Evolutionary conservation across 2,797 vertebrate species (phyloP).

Genomic region (Trachurus trachurus): DNA sequence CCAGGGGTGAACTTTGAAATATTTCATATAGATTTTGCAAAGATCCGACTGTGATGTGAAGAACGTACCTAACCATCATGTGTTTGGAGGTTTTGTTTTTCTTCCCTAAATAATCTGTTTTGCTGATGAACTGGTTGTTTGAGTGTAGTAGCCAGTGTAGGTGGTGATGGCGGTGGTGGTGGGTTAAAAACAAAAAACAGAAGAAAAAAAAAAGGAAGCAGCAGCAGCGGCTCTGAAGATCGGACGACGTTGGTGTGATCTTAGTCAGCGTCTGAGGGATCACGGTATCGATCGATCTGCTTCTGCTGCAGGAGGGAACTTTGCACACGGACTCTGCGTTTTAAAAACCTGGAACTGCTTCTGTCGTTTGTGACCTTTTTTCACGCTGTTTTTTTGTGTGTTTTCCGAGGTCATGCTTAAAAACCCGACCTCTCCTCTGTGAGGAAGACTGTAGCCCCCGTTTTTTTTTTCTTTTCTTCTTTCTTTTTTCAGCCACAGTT

Average conservation of each 20-base stretch:
- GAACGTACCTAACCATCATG: not conserved
- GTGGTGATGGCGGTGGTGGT: too few species aligned
- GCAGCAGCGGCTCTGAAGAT: conserved; percentile 19
- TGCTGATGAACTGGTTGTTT: conserved; percentile 14
- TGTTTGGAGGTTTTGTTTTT: conserved; percentile 17
- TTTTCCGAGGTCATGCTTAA: conserved; percentile 38
- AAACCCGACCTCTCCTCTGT: conserved; percentile 74
- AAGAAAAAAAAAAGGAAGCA: conserved; percentile 6
- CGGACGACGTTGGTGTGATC: not conserved
- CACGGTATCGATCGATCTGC: not conserved
- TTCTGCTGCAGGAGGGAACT: conserved; percentile 49
- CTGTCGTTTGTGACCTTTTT: conserved; percentile 25
- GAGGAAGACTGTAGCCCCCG: conserved; percentile 74
- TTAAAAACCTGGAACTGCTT: conserved; percentile 30
- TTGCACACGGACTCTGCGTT: conserved; percentile 58
- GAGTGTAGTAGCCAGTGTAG: not conserved
- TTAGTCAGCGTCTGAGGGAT: conserved; percentile 20
- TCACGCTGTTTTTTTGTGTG: not conserved
- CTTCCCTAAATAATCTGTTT: conserved; percentile 16
- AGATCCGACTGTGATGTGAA: not conserved
- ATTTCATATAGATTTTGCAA: not conserved
- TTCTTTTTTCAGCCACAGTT: conserved; percentile 12
- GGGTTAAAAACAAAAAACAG: not conserved
- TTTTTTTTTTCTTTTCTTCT: not conserved
- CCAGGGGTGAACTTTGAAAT: conserved; percentile 9